These are phyloP conservation scores for Nomada ruficornis DNA, from an alignment of 2,888 invertebrate species.

Conservation along the genomic window DNA sequence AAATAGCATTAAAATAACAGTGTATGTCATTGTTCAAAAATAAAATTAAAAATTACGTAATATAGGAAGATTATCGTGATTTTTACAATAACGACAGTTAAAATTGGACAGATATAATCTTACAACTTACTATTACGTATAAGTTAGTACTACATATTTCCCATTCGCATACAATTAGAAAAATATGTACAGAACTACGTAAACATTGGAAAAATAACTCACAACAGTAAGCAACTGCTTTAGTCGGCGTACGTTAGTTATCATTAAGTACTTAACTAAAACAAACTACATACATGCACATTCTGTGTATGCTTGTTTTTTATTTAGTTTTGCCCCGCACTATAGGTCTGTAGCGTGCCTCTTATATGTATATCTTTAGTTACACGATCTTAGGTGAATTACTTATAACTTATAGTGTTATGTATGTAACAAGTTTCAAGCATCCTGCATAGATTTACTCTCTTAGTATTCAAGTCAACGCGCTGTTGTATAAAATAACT, in stretches of 20 bases:
- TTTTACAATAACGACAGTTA: too few relatives aligned
- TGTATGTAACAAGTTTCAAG: slow-evolving; percentile 23
- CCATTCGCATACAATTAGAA: neutral
- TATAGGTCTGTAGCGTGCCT: neutral
- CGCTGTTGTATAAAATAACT: slow-evolving; percentile 42
- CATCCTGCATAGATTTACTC: slow-evolving; percentile 16
- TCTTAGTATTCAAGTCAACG: slow-evolving; percentile 19
- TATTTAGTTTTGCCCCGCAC: neutral
- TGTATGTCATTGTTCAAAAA: too few relatives aligned
- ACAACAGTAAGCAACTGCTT: neutral
- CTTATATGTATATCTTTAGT: neutral
- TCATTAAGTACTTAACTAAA: slow-evolving; percentile 9
- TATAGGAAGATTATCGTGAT: too few relatives aligned
- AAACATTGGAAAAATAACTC: slow-evolving; percentile 21
- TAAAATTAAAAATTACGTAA: too few relatives aligned
- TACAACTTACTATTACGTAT: too few relatives aligned
- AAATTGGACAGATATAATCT: too few relatives aligned
- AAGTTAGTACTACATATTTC: neutral
- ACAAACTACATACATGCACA: slow-evolving; percentile 1
- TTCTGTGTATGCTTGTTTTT: slow-evolving; percentile 4
- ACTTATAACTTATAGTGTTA: slow-evolving; percentile 4
- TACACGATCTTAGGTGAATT: slow-evolving; percentile 11
- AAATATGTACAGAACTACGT: neutral
- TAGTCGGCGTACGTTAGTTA: neutral
- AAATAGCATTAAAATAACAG: too few relatives aligned